Evolutionary conservation across 2,888 invertebrate species (phyloP), one percentile per base, ranked within the genome.

Genomic region (Acronicta leporina): DNA sequence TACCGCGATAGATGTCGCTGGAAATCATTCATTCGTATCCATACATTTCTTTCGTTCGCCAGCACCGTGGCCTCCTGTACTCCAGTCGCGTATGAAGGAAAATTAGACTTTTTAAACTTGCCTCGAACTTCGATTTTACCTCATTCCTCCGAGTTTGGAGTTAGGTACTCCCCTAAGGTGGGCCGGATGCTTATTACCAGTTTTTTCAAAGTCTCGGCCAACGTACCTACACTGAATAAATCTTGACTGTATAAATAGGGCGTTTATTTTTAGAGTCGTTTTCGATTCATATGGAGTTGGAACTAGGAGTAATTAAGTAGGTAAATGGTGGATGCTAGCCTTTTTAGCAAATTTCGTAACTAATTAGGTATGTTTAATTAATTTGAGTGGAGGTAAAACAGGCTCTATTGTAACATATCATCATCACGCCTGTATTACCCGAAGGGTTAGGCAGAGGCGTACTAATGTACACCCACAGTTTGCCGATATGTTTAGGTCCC

Each of bases 91-190:
- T 92, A 91, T 92, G 91, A 87, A 90, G 87, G 91, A 89, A 91
- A 92, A 93, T 92, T 92, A 92, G 91, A 92, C 91, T 92, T 92
- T 92, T 92, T 91, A 91, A 93, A 92, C 87, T 91, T 89, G 79
- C 84, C 77, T 81, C 75, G 82, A 92, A 92, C 90, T 92, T 92
- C 91, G 91, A 92, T 91, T 91, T 90, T 89, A 87, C 90, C 90
- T 90, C 89, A 89, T 90, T 90, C 84, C 87, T 84, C 61, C 77
- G 80, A 84, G 82, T 85, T 81, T 72, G 70, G 77, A 84, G 83
- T 83, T 82, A n/a, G n/a, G n/a, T n/a, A 81, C 82, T 85, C 79
- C 79, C 74, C 83, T 85, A 87, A 88, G 90, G 87, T 90, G 86
- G 82, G 83, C 77, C 84, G 82, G 82, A 83, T 81, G 84, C 83